Evolutionary conservation across 2,888 invertebrate species (phyloP).

Genomic region (Diabrotica balteata): DNA sequence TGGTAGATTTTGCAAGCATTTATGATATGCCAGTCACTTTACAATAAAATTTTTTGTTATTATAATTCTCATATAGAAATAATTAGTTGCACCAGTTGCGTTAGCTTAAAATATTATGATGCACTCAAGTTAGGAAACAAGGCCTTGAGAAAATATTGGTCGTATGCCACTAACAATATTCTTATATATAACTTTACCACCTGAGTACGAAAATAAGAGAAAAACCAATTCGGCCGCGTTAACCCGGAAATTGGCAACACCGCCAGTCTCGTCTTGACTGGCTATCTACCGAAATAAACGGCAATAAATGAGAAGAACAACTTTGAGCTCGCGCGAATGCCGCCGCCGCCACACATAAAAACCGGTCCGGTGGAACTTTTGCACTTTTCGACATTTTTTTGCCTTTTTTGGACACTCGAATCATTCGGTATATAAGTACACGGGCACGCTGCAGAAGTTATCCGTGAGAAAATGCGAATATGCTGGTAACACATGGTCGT

Average conservation of each 20-base stretch:
- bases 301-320: conserved; percentile 26
- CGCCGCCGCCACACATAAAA: conserved; percentile 16
- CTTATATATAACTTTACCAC: background rate
- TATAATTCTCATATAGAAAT: no score
- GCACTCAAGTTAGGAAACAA: no score
- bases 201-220: conserved; percentile 1
- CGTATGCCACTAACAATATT: no score
- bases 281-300: conserved; percentile 24
- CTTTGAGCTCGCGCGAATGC: conserved; percentile 15
- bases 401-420: conserved; percentile 23
- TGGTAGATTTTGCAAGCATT: no score
- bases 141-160: no score
- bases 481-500: conserved; percentile 1
- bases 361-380: conserved; percentile 22
- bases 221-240: background rate
- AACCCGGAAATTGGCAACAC: conserved; percentile 27
- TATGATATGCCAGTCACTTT: no score
- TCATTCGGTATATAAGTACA: conserved; percentile 14
- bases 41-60: no score
- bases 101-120: no score
- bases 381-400: conserved; percentile 26
- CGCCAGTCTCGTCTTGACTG: conserved; percentile 8
- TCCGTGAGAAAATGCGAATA: conserved; percentile 16
- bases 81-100: no score
- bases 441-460: conserved; percentile 1